Evolutionary conservation across 2,113 vertebrate genomes (phyloP), one percentile per base, ranked within the genome.

Genomic region (Salminus brasiliensis): DNA sequence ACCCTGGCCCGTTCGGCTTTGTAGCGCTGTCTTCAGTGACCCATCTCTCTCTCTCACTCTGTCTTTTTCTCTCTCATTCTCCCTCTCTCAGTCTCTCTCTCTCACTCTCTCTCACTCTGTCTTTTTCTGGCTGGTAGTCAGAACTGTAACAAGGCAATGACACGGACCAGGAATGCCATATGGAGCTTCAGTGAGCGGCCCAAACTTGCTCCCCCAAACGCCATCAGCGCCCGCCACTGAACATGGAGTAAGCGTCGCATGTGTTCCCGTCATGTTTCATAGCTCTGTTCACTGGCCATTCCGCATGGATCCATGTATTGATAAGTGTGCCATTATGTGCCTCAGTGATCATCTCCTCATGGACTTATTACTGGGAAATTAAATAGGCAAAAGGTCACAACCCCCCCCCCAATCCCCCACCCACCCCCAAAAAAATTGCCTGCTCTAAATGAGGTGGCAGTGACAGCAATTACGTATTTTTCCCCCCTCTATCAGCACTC

Each of bases 1-100:
- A 99, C 98, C 98, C 97, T 97, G 96, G 96, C 96, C 97, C 96
- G 96, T 99, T 98, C 95, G 95, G 96, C 95, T 96, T 84, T 97
- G 95, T 95, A 96, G 94, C 93, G 89, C 94, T 95, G 95, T 97
- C 96, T 97, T 95, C 95, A 95, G 95, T 94, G 95, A 96, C 94
- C 95, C 92, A 15, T 66, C 89, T 93, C 93, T 94, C 95, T 94
- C 89, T 83, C 78, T 13, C 85, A 82, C 68, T 81, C 69, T n/a
- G n/a, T n/a, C n/a, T n/a, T n/a, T n/a, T n/a, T 72, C 74, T 75
- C 79, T 79, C 53, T 39, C 55, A 92, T 92, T 91, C 49, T 95
- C 79, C 12, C 86, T 82, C 68, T 81, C 69, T 68, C 79, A n/a
- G n/a, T 83, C 68, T 81, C 69, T 72, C 74, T 75, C 79, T 79